Percentiles rank a stretch among this genome's conserved stretches.
phyloP scores from a whole-genome alignment of 2,113 vertebrate genomes.

The Calidris pygmaea region DNA sequence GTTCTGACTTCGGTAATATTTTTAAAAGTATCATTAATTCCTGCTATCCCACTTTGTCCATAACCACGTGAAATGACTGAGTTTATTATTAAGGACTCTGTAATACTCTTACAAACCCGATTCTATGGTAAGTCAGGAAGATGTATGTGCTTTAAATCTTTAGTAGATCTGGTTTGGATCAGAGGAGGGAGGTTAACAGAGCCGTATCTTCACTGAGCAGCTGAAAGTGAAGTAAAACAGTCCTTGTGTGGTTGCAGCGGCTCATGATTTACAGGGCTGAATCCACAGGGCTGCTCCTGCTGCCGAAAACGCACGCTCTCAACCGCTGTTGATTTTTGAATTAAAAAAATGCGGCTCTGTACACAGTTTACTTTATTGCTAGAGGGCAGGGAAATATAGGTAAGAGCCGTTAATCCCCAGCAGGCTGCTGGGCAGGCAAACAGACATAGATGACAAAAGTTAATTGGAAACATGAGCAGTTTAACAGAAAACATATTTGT shows the following conservation, averaged over 20 bases:
- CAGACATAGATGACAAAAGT: constrained; percentile 79
- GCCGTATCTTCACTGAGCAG: constrained; percentile 67
- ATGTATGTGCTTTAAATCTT: constrained; percentile 71
- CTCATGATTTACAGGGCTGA: constrained; percentile 60
- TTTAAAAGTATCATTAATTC: not conserved
- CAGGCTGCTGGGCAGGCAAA: constrained; percentile 78
- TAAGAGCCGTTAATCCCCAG: constrained; percentile 82
- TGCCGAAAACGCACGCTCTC: constrained; percentile 52
- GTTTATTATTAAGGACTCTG: constrained; percentile 39
- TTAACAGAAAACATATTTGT: constrained; percentile 78
- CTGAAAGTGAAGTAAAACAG: constrained; percentile 66
- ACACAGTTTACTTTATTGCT: constrained; percentile 74
- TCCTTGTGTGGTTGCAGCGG: constrained; percentile 40
- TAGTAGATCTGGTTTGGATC: constrained; percentile 77
- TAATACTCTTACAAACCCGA: constrained; percentile 16
- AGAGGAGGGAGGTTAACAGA: constrained; percentile 59
- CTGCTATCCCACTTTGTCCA: constrained; percentile 12
- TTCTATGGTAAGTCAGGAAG: constrained; percentile 67
- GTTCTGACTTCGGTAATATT: not conserved
- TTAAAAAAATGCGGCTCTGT: constrained; percentile 75
- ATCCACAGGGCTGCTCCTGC: constrained; percentile 64
- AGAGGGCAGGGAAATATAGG: constrained; percentile 75
- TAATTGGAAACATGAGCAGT: constrained; percentile 83
- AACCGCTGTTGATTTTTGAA: constrained; percentile 82
- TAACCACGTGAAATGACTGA: not conserved